Percentiles rank a stretch among this genome's conserved stretches.
Conservation (phyloP, 2,888 invertebrate species). For the Lithophane socia region DNA sequence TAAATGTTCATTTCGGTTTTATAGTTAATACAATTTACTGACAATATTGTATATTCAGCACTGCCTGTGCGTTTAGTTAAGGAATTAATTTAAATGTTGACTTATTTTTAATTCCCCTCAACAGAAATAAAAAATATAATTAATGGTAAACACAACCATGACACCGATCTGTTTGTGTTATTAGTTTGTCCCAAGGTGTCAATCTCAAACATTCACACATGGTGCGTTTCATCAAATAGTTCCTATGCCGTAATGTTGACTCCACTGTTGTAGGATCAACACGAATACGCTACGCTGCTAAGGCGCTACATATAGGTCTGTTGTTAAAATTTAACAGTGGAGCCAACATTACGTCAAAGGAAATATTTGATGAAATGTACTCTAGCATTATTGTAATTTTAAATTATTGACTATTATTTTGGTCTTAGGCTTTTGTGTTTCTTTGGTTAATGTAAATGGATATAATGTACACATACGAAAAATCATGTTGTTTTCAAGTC, state of each 20-base stretch:
- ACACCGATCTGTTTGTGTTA: constrained; percentile 40
- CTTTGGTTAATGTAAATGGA: constrained; percentile 35
- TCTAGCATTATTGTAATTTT: constrained; percentile 30
- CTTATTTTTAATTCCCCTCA: constrained; percentile 45
- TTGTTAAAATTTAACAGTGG: too few species aligned
- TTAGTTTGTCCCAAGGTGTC: constrained; percentile 28
- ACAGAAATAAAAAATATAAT: constrained; percentile 6
- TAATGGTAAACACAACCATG: constrained; percentile 34
- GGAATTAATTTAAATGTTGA: constrained; percentile 53
- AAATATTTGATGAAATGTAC: too few species aligned
- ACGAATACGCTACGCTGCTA: too few species aligned
- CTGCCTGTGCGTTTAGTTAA: constrained; percentile 46
- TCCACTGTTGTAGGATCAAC: too few species aligned
- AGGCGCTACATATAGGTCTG: too few species aligned
- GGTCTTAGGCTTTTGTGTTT: constrained; percentile 27
- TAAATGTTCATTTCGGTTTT: constrained; percentile 20
- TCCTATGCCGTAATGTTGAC: too few species aligned
- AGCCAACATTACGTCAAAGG: too few species aligned
- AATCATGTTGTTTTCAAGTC: constrained; percentile 38
- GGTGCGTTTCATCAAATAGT: too few species aligned
- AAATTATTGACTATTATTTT: constrained; percentile 32
- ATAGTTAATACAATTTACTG: constrained; percentile 28
- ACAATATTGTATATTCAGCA: constrained; percentile 37
- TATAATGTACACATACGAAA: constrained; percentile 18
- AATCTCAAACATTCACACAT: constrained; percentile 22